Conservation (phyloP, 2,888 invertebrate species). For the Idaea straminata region DNA sequence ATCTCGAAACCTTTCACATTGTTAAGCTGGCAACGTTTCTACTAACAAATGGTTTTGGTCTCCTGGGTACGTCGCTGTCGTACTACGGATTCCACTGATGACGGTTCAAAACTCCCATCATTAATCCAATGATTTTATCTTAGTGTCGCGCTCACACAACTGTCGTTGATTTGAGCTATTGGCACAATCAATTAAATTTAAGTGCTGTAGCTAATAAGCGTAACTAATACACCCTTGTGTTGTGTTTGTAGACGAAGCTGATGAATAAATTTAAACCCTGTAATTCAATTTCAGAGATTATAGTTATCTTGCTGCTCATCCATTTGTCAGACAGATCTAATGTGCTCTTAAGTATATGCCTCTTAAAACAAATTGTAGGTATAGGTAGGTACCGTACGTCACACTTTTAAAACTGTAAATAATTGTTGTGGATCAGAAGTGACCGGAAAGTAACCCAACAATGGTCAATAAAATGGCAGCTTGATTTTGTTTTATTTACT, state of each 20-base stretch:
- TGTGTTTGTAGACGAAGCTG: neutral
- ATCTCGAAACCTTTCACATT: conserved; percentile 22
- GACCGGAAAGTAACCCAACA: neutral
- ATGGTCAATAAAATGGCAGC: neutral
- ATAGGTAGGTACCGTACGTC: neutral
- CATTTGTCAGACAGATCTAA: neutral
- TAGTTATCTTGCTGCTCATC: neutral
- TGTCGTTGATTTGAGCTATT: conserved; percentile 11
- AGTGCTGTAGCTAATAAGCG: neutral
- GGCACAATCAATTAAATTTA: neutral
- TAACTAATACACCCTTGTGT: neutral
- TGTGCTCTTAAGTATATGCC: neutral
- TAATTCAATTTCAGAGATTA: neutral
- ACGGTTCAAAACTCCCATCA: conserved; percentile 38
- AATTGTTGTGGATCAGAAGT: neutral
- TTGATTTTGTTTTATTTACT: neutral
- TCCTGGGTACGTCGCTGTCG: conserved; percentile 38
- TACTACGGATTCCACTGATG: conserved; percentile 9
- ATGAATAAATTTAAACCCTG: neutral
- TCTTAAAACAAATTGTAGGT: neutral
- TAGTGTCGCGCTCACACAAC: conserved; percentile 20
- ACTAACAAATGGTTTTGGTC: conserved; percentile 53
- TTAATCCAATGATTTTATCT: conserved; percentile 47
- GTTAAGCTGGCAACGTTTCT: conserved; percentile 24
- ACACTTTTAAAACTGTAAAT: neutral